Evolutionary conservation across 2,113 vertebrate species (phyloP), one percentile per base, ranked within the genome.

Genomic region (Lepisosteus osseus): DNA sequence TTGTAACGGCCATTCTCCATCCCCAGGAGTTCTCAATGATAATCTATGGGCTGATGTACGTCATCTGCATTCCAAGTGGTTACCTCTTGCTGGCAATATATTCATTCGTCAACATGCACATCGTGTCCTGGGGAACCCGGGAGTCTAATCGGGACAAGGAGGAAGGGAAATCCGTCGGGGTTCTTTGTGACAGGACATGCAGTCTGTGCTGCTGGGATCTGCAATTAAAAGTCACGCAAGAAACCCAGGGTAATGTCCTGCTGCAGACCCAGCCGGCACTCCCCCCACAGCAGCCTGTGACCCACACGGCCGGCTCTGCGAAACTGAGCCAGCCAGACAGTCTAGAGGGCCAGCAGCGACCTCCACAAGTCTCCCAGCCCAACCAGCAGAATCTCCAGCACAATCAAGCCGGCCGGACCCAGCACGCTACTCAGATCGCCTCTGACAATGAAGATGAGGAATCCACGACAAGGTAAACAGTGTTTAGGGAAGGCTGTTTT

Each of bases 71-170:
- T 62, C 92, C 92, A 54, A 93, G 91, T 76, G 92, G 92, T 61
- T 94, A 93, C 76, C 90, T 94, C 57, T 83, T 94, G 1, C 81
- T 94, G 41, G 89, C 89, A 72, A 94, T 93, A 78, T 94, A 94
- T 80, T 91, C 90, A 1, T 79, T 93, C 72, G 91, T 94, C 70
- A 94, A 94, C 86, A 92, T 94, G 92, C 67, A 93, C 81, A 78
- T 72, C 47, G 91, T 94, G 45, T 84, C 92, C n/a, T 94, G 92
- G 92, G 92, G 92, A 47, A 94, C 92, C 45, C 86, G 92, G 13
- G 92, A 94, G 77, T 75, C 90, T 44, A 89, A 65, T 77, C 86
- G 88, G 72, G 84, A 74, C 65, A 69, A 67, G 73, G 14, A 71
- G 76, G 41, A 72, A 3, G 85, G 83, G 70, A 90, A 87, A 73